Percentiles rank a stretch among this genome's conserved stretches.
Conservation (phyloP, 2,888 invertebrate genomes). For the Caenorhabditis sulstoni region DNA sequence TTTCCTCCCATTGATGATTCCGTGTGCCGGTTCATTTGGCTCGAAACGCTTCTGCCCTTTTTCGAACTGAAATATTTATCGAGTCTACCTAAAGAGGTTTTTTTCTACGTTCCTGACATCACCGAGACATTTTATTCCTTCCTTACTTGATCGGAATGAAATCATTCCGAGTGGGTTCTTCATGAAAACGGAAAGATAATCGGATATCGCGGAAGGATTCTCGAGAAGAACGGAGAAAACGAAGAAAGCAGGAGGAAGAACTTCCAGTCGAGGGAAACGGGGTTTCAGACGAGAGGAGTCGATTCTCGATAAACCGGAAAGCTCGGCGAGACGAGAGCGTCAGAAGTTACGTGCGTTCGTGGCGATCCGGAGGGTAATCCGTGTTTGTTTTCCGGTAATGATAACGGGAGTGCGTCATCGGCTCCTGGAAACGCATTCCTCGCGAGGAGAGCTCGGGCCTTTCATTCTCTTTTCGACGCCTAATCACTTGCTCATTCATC, state of each 20-base stretch:
- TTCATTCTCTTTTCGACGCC: neutral
- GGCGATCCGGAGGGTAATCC: neutral
- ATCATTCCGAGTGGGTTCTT: neutral
- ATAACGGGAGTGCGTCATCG: conserved; percentile 1
- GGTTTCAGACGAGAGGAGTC: no score
- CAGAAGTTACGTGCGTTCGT: no score
- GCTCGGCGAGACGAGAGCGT: no score
- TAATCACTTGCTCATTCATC: conserved; percentile 14
- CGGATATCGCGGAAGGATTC: no score
- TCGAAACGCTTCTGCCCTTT: conserved; percentile 24
- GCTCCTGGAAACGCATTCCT: no score
- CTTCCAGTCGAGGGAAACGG: no score
- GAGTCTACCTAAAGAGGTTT: conserved; percentile 16
- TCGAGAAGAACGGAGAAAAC: no score
- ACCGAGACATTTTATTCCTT: conserved; percentile 7
- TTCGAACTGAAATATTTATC: conserved; percentile 27
- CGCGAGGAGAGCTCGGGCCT: no score
- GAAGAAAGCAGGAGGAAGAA: no score
- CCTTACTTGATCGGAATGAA: neutral
- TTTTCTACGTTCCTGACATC: conserved; percentile 34
- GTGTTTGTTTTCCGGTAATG: neutral
- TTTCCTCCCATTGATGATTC: conserved; percentile 37
- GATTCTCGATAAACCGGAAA: no score
- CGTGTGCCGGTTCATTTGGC: conserved; percentile 33
- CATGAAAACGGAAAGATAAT: neutral